Evolutionary conservation across 2,888 invertebrate genomes (phyloP).

Genomic region (Epirrita christyi): DNA sequence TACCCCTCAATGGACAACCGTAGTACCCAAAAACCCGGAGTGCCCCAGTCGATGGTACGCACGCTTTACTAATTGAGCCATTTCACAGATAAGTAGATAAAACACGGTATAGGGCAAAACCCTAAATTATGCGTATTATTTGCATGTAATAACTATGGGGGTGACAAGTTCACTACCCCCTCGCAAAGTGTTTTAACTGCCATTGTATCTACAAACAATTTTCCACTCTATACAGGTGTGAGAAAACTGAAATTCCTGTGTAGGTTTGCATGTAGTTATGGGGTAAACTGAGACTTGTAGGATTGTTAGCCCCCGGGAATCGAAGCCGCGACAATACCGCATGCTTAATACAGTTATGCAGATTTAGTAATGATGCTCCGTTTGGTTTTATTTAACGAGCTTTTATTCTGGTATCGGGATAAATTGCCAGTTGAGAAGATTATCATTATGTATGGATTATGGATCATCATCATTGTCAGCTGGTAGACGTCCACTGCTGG

Average conservation of each 20-base stretch:
- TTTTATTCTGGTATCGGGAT: conserved; percentile 35
- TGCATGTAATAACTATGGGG: conserved; percentile 82
- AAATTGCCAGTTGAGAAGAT: conserved; percentile 41
- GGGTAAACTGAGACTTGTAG: conserved; percentile 28
- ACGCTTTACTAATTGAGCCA: conserved; percentile 80
- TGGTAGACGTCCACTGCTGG: too few relatives aligned
- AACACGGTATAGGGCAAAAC: conserved; percentile 73
- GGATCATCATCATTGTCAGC: background rate
- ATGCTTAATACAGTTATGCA: conserved; percentile 75
- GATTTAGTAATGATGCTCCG: conserved; percentile 69
- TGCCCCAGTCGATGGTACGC: conserved; percentile 45
- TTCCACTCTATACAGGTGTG: background rate
- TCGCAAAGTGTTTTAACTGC: conserved; percentile 1
- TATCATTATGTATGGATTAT: conserved; percentile 38
- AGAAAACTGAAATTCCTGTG: conserved; percentile 23
- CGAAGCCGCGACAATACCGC: conserved; percentile 66
- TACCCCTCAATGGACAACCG: conserved; percentile 36
- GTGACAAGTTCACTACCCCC: conserved; percentile 54
- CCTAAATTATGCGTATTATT: conserved; percentile 82
- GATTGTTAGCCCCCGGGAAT: conserved; percentile 54
- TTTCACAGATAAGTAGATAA: conserved; percentile 84
- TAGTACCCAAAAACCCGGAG: background rate
- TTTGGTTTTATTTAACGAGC: conserved; percentile 46
- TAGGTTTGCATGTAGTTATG: conserved; percentile 3
- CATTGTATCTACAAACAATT: conserved; percentile 21